Evolutionary conservation across 2,888 invertebrate genomes (phyloP).

Genomic region (Aleiodes testaceus): DNA sequence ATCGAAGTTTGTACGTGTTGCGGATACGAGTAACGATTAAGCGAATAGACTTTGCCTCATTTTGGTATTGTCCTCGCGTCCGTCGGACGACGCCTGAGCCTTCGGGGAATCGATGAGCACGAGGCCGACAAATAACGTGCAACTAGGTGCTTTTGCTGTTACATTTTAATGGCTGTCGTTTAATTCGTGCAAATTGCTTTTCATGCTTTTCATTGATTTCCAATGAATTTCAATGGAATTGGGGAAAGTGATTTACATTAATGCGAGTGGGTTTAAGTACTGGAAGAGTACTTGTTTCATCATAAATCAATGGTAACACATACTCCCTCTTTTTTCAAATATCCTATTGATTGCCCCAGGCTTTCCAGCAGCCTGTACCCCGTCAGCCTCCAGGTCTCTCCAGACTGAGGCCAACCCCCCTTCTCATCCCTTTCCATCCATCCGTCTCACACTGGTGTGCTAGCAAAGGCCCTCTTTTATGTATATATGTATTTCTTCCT

Average conservation of each 20-base stretch:
- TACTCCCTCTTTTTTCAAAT: not conserved
- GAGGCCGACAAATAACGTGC: slow-evolving; percentile 28
- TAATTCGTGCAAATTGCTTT: slow-evolving; percentile 43
- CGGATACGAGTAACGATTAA: slow-evolving; percentile 38
- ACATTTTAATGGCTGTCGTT: slow-evolving; percentile 26
- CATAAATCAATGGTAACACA: too few species aligned
- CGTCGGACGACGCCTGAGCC: slow-evolving; percentile 57
- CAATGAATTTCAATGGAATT: slow-evolving; percentile 13
- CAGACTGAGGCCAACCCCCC: slow-evolving; percentile 51
- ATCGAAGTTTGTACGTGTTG: slow-evolving; percentile 40
- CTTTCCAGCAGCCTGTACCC: slow-evolving; percentile 57
- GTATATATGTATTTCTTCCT: slow-evolving; percentile 31
- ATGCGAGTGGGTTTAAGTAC: too few species aligned
- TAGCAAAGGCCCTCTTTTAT: slow-evolving; percentile 30
- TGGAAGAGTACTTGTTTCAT: too few species aligned
- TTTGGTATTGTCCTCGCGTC: slow-evolving; percentile 47
- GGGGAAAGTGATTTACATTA: slow-evolving; percentile 3
- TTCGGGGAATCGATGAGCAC: slow-evolving; percentile 54
- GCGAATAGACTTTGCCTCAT: slow-evolving; percentile 26
- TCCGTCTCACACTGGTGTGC: slow-evolving; percentile 43
- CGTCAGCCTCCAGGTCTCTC: slow-evolving; percentile 59
- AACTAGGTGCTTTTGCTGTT: slow-evolving; percentile 15
- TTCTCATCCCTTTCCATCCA: slow-evolving; percentile 49
- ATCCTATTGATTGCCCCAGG: slow-evolving; percentile 26
- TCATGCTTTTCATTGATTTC: slow-evolving; percentile 25